phyloP scores from a whole-genome alignment of 2,888 invertebrate species.

The Thyatira batis region DNA sequence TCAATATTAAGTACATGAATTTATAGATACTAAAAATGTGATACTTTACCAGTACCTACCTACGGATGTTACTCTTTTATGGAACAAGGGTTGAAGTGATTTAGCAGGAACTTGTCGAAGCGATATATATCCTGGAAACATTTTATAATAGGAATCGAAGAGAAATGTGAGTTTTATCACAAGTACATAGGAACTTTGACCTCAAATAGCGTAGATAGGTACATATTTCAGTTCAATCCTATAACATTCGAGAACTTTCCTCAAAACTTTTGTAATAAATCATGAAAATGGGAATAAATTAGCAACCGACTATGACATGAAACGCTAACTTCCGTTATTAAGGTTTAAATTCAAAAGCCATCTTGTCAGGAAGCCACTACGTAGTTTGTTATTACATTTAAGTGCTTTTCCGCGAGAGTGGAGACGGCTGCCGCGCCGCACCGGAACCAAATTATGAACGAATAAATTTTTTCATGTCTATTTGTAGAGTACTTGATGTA shows the following conservation, averaged over 20 bases:
- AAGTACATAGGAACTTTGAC: no score
- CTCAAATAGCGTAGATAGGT: no score
- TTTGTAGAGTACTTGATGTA: neutral
- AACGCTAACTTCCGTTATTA: neutral
- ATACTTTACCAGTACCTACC: no score
- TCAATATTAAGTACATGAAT: no score
- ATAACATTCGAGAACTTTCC: neutral
- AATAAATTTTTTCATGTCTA: neutral
- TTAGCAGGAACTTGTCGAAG: no score
- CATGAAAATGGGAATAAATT: neutral
- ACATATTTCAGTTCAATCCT: neutral
- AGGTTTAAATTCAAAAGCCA: neutral
- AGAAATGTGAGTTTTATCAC: no score
- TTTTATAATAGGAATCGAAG: no score
- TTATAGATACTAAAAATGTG: no score
- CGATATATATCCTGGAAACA: no score
- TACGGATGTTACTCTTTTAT: no score
- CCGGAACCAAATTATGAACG: neutral
- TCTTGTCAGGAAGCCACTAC: neutral
- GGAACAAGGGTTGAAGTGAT: no score
- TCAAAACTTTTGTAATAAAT: neutral
- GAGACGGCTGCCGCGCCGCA: neutral
- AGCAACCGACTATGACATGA: no score
- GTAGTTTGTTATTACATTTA: neutral
- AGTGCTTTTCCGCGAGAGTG: neutral